A percentile compares a stretch with the other conserved stretches of the same genome.
phyloP scores from a whole-genome alignment of 2,797 vertebrate genomes.

The Lophotriccus pileatus region DNA sequence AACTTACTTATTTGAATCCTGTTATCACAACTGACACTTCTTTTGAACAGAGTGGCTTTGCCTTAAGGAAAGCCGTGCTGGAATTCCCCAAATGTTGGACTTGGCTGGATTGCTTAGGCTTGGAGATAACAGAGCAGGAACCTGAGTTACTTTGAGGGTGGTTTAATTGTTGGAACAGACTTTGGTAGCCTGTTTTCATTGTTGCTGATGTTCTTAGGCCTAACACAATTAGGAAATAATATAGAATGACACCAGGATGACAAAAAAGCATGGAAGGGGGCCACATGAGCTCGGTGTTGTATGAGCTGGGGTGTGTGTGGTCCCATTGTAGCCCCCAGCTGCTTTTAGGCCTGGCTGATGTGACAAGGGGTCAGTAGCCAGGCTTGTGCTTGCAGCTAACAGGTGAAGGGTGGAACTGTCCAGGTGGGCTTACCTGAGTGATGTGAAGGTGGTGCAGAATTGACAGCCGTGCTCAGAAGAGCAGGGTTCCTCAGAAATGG shows the following conservation, averaged over 20 bases:
- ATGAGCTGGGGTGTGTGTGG: background rate
- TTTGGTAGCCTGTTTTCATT: background rate
- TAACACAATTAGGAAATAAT: accelerated
- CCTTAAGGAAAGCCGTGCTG: background rate
- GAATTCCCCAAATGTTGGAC: background rate
- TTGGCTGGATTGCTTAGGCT: background rate
- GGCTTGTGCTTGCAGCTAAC: background rate
- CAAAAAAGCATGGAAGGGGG: background rate
- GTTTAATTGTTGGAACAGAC: background rate
- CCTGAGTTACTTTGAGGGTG: background rate
- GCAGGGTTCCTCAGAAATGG: background rate
- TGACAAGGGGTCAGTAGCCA: background rate
- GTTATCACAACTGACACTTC: background rate
- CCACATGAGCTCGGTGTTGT: background rate
- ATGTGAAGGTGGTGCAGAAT: too few species aligned
- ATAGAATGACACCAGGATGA: background rate
- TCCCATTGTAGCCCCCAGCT: accelerated
- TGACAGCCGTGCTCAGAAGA: background rate
- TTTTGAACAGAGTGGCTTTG: background rate
- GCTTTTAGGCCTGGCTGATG: background rate
- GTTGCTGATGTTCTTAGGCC: background rate
- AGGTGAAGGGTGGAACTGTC: background rate
- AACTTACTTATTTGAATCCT: background rate
- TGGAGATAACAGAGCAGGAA: background rate
- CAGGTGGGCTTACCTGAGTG: background rate